These are phyloP conservation scores for Sander vitreus DNA, from an alignment of 2,113 vertebrate genomes.

Conservation along the genomic window DNA sequence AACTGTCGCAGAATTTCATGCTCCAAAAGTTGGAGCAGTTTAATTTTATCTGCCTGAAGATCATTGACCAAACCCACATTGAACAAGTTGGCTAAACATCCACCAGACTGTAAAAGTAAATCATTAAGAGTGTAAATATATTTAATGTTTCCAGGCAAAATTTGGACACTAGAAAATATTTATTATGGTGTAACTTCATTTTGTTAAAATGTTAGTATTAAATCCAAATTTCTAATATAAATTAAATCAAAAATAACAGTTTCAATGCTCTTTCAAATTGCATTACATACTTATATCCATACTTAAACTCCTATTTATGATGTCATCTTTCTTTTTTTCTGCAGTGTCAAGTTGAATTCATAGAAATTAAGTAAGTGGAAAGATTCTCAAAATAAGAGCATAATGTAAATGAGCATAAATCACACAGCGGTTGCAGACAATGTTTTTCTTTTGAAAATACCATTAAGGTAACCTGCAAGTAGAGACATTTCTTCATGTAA, in stretches of 20 bases:
- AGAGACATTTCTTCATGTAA: background rate
- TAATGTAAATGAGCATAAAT: conserved; percentile 1
- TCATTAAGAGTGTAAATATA: background rate
- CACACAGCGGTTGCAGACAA: background rate
- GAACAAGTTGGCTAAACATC: background rate
- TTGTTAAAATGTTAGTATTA: background rate
- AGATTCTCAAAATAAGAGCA: background rate
- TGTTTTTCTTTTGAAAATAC: background rate
- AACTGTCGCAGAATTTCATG: conserved; percentile 54
- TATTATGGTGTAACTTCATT: background rate
- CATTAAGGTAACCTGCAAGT: background rate
- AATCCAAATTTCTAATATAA: background rate
- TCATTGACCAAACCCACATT: conserved; percentile 23
- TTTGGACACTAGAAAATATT: background rate
- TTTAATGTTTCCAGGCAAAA: conserved; percentile 12
- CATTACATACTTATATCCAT: background rate
- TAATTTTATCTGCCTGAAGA: conserved; percentile 55
- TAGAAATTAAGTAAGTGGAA: background rate
- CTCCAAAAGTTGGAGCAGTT: conserved; percentile 52
- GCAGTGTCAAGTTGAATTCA: background rate
- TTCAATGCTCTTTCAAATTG: background rate
- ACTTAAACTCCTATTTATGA: background rate
- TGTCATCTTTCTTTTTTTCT: background rate
- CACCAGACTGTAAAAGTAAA: background rate
- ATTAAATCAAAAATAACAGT: background rate